phyloP scores from a whole-genome alignment of 2,888 invertebrate species.

The Ptycholaimellus sp. region DNA sequence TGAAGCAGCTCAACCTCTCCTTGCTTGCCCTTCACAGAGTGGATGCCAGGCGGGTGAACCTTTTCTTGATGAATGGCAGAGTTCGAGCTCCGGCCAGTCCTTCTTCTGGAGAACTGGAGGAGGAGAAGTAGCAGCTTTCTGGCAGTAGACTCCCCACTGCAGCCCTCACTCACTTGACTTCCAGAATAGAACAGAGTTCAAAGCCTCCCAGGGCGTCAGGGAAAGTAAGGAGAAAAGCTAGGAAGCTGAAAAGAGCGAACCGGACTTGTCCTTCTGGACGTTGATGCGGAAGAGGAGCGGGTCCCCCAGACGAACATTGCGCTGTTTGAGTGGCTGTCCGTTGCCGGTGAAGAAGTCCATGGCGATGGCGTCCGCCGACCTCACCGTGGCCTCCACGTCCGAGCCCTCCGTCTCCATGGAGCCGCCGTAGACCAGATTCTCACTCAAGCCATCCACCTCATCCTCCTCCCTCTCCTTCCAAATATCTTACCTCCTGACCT shows the following conservation, averaged over 20 bases:
- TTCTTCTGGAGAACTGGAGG: conserved; percentile 5
- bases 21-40: too few relatives aligned
- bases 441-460: background rate
- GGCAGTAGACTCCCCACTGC: conserved; percentile 3
- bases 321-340: conserved; percentile 2
- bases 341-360: conserved; percentile 4
- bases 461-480: too few relatives aligned
- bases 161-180: background rate
- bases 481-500: conserved; percentile 2
- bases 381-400: conserved; percentile 4
- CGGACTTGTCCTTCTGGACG: conserved; percentile 1
- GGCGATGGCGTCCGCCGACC: conserved; percentile 2
- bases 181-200: too few relatives aligned
- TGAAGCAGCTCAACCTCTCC: conserved; percentile 6
- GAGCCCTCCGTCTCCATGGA: conserved; percentile 3
- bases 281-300: conserved; percentile 3
- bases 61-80: conserved; percentile 4
- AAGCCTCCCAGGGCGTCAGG: too few relatives aligned
- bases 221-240: too few relatives aligned
- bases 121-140: conserved; percentile 6
- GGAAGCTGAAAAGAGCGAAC: too few relatives aligned
- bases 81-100: conserved; percentile 1
- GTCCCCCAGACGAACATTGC: conserved; percentile 4
- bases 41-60: too few relatives aligned
- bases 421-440: conserved; percentile 6